Conservation (phyloP, 2,797 vertebrate genomes). For the Aulostomus chinensis region DNA sequence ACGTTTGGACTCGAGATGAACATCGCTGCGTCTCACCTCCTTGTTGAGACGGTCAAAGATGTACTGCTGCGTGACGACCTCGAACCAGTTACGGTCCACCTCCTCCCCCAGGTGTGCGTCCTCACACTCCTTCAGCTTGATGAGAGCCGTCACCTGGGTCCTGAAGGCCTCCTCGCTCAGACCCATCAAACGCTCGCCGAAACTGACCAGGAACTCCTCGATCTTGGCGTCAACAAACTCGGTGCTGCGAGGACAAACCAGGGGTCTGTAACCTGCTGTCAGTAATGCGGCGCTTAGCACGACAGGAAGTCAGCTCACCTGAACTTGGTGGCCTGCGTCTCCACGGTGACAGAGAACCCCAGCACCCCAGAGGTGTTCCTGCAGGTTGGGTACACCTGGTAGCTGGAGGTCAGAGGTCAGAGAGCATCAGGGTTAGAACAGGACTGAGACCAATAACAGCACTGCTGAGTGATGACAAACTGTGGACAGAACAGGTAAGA, state of each 20-base stretch:
- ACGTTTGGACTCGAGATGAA: no score
- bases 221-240: constrained; percentile 92
- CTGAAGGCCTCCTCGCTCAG: constrained; percentile 89
- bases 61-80: constrained; percentile 93
- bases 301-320: constrained; percentile 76
- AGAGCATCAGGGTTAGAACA: no score
- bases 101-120: constrained; percentile 95
- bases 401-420: constrained; percentile 68
- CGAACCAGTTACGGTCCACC: constrained; percentile 94
- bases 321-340: constrained; percentile 94
- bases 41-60: constrained; percentile 88
- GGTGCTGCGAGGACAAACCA: constrained; percentile 72
- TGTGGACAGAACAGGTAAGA: no score
- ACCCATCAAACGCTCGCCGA: constrained; percentile 84
- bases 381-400: constrained; percentile 93
- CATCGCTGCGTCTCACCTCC: constrained; percentile 81
- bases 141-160: constrained; percentile 91
- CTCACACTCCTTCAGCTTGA: constrained; percentile 94
- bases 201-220: constrained; percentile 89
- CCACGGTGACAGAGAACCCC: constrained; percentile 94
- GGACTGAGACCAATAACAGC: no score
- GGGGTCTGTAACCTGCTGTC: not conserved
- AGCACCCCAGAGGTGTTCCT: constrained; percentile 95
- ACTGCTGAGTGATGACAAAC: not conserved
- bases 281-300: not conserved